These are phyloP conservation scores for Medauroidea extradentata DNA, from an alignment of 1,140 invertebrate species.

Conservation along the genomic window DNA sequence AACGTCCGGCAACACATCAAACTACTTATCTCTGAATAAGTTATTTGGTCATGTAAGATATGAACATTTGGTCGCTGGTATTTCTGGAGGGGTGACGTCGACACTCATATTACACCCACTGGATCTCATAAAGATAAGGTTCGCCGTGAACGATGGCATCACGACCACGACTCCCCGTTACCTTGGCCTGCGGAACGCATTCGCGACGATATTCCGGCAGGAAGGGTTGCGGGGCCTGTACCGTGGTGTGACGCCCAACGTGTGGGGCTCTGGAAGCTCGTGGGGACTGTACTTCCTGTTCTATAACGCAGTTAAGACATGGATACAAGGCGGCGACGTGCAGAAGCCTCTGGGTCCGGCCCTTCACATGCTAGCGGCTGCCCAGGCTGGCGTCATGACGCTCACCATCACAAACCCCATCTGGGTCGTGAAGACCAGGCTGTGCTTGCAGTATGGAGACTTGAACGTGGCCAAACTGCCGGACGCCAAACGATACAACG, in stretches of 20 bases:
- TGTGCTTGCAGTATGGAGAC: constrained; percentile 67
- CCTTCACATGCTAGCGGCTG: constrained; percentile 86
- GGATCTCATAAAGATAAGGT: constrained; percentile 96
- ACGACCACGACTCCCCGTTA: constrained; percentile 77
- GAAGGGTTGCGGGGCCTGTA: too few species aligned
- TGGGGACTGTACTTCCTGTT: constrained; percentile 48
- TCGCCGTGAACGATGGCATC: constrained; percentile 91
- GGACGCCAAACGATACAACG: constrained; percentile 63
- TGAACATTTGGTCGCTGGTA: constrained; percentile 90
- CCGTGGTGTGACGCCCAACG: too few species aligned
- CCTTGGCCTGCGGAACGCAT: constrained; percentile 77
- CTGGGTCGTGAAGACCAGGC: constrained; percentile 93
- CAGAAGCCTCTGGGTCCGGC: constrained; percentile 72
- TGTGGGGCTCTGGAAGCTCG: background rate
- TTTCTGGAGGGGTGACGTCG: constrained; percentile 90
- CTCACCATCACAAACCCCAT: constrained; percentile 92
- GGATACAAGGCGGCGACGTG: constrained; percentile 78
- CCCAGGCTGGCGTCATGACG: constrained; percentile 88
- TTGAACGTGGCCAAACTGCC: constrained; percentile 38
- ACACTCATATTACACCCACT: constrained; percentile 85
- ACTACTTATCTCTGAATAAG: constrained; percentile 39
- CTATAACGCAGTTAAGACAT: constrained; percentile 90
- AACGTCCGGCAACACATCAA: too few species aligned
- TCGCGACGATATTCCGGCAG: constrained; percentile 66
- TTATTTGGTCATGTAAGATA: constrained; percentile 70